Evolutionary conservation across 2,888 invertebrate species (phyloP), one percentile per base, ranked within the genome.

Genomic region (Tachina fera): DNA sequence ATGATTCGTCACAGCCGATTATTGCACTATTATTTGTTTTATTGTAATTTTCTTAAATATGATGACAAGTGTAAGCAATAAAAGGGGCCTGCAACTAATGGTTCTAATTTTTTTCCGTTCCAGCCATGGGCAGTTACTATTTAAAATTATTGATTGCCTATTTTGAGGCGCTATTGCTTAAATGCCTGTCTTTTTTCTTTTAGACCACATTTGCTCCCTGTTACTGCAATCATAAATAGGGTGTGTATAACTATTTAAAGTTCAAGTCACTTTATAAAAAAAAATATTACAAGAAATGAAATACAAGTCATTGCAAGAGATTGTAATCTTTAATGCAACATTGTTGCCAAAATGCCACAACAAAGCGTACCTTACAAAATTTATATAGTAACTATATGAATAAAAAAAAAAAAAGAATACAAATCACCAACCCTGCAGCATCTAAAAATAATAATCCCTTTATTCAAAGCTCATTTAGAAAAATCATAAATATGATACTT

Each of bases 261-360:
- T 41, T 58, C 49, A 53, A 63, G 9, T 13, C 56, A 53, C 39
- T 16, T 13, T 31, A 9, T 0, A n/a, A 53, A 53, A 65, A 3
- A 45, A n/a, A 51, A 43, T 41, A 2, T 31, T 31, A 60, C 22
- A 43, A 53, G n/a, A 31, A 67, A 45, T 45, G 19, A 68, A 58
- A 41, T 22, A 68, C 45, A 53, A 71, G 71, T 53, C 51, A 39
- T 58, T 45, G 14, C 9, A 51, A n/a, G 22, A 51, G 75, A 84
- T 84, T 65, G 41, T 19, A 53, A 79, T 79, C 70, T 65, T 68
- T 78, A 31, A 31, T 71, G 75, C 79, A 84, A 84, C 79, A 80
- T 84, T 84, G 84, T 84, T 84, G 79, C 65, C 19, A 70, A 47
- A 75, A 76, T 65, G 61, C 39, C 71, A 56, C 16, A 78, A 43